Conservation (phyloP, 2,797 vertebrate species). For the Alectoris magna region DNA sequence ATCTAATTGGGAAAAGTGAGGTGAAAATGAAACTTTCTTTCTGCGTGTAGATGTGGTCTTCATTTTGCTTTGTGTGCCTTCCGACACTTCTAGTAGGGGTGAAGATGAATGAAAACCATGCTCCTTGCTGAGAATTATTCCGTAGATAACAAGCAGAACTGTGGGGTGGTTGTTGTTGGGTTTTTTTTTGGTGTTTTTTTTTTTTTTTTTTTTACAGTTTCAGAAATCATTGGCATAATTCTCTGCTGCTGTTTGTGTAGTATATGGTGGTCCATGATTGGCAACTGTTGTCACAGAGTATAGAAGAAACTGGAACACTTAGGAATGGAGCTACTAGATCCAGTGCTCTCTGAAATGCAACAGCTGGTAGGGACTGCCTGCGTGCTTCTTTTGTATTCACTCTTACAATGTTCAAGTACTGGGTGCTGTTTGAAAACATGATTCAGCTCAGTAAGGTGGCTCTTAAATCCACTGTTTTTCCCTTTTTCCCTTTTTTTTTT, state of each 20-base stretch:
- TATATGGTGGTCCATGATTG: accelerated
- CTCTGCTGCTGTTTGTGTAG: background rate
- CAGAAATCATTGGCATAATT: background rate
- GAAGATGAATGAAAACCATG: accelerated
- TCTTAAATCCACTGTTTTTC: background rate
- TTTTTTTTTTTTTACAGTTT: background rate
- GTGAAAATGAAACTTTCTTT: background rate
- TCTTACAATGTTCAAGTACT: background rate
- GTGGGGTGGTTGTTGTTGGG: background rate
- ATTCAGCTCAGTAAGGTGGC: background rate
- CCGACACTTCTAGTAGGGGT: background rate
- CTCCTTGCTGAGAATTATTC: background rate
- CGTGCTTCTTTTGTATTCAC: background rate
- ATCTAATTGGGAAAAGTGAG: background rate
- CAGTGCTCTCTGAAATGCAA: background rate
- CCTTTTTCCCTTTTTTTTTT: background rate
- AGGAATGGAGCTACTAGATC: accelerated
- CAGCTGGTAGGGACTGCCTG: background rate
- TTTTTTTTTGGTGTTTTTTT: too few relatives aligned
- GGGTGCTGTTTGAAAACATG: background rate
- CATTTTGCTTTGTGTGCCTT: background rate
- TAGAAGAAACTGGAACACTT: background rate
- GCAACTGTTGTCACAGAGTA: background rate
- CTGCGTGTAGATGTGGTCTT: background rate
- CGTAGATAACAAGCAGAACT: background rate